phyloP scores from a whole-genome alignment of 2,113 vertebrate genomes.

The Thryonomys swinderianus region DNA sequence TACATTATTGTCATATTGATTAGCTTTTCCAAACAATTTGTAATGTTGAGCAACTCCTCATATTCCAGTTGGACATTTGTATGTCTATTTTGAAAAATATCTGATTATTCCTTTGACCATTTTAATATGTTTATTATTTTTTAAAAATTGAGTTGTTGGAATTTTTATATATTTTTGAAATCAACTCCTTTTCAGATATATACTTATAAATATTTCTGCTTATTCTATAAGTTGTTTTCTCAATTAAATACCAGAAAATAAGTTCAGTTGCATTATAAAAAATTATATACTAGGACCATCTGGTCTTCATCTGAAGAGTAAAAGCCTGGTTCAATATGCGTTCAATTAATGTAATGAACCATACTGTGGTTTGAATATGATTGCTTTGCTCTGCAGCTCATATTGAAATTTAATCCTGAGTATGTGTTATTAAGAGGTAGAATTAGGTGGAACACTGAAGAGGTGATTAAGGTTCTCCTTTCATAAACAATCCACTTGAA shows the following conservation, averaged over 20 bases:
- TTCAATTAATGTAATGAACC: neutral
- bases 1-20: neutral
- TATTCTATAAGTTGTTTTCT: neutral
- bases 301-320: neutral
- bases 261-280: neutral
- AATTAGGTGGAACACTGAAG: neutral
- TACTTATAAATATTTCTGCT: neutral
- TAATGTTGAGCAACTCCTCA: neutral
- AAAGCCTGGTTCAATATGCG: neutral
- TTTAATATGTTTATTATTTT: neutral
- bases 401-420: neutral
- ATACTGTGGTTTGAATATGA: neutral
- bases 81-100: neutral
- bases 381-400: neutral
- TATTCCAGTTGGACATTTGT: neutral
- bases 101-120: neutral
- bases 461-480: neutral
- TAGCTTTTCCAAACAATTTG: neutral
- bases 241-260: neutral
- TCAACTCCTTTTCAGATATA: neutral
- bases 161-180: neutral
- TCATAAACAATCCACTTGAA: neutral
- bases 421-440: neutral
- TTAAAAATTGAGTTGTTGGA: neutral
- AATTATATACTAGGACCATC: neutral